Evolutionary conservation across 2,113 vertebrate species (phyloP), one percentile per base, ranked within the genome.

Genomic region (Dipodomys spectabilis): DNA sequence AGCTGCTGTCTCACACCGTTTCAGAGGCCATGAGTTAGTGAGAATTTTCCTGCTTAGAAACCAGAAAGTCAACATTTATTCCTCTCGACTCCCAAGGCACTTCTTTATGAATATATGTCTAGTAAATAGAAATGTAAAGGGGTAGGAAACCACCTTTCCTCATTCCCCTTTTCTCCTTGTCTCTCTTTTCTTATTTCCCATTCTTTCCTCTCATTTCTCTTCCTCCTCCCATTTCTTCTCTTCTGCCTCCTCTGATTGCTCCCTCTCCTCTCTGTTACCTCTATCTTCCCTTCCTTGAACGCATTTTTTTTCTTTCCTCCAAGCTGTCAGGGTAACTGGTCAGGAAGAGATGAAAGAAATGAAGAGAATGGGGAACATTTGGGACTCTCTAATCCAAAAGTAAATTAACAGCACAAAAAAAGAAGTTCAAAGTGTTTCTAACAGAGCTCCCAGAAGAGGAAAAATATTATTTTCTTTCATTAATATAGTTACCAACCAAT

Each of bases 1-100:
- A 94, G 82, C 75, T 60, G 57, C 93, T 96, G 85, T 95, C 96
- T 95, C 64, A 85, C 88, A 79, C 82, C 60, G 81, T 89, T 93
- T 88, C 78, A 62, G 88, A 82, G 75, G 28, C 32, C 28, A 86
- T 90, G 90, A 93, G 84, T 96, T 94, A 91, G 75, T 91, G 71
- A 95, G 93, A 92, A 92, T 93, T 90, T 90, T 90, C 90, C 81
- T 88, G 10, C 45, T 88, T 74, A 81, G 71, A 45, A 80, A 89
- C 39, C 79, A 82, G 27, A 83, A 92, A 94, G 89, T 71, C 81
- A 74, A 30, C 45, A 22, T 73, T 90, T 67, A 44, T 88, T 87
- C 72, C 44, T 92, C 39, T 77, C 2, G 16, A 1, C 2, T 82
- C 79, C 28, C 94, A 82, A 79, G 67, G 11, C 64, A 74, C 35